Base-by-base conservation (phyloP, 2,113 vertebrate species). In the Poeciliopsis occidentalis region DNA sequence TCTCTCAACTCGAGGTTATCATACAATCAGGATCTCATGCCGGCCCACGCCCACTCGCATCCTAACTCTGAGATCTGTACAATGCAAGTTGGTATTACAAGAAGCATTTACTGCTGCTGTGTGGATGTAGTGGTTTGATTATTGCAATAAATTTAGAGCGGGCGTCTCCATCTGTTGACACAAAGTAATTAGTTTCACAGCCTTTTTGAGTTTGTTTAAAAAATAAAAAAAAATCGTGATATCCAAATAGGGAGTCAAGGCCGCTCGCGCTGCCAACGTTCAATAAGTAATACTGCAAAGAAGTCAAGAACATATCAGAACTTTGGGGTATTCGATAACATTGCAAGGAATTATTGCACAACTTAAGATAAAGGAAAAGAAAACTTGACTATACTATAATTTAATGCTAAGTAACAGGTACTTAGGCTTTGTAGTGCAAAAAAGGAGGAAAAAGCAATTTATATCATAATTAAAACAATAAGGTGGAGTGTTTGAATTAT, bases 401-500 rank as follows among this genome's bases (percentile, higher is more conserved):
- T 89, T 91, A 90, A 86, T 79, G 78, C 85, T 92, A 91, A 93
- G 92, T 91, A 92, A 92, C 91, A 88, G 92, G 93, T 95, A 93
- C 92, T 91, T 91, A 90, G 63, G 62, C 85, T 80, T 82, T 87
- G 80, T 89, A 89, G 82, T 88, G 80, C 83, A 79, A 87, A 72
- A 34, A 73, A 54, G 78, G 76, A 83, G 73, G 77, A 81, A 71
- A 71, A 84, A 82, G 75, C 80, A 79, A 60, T 90, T 91, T 87
- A 80, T 89, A 90, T 90, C 78, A 75, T 90, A 81, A 88, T 86
- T 84, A 87, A 84, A 85, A 85, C 84, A 57, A 85, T 88, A 85
- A 83, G 69, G 85, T 91, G 1, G 78, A 89, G 85, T 89, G 78
- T 89, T 89, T 89, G 88, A 91, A 85, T 76, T 88, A 80, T 91